Evolutionary conservation across 2,888 invertebrate genomes (phyloP), one percentile per base, ranked within the genome.

Genomic region (Aradus depressus): DNA sequence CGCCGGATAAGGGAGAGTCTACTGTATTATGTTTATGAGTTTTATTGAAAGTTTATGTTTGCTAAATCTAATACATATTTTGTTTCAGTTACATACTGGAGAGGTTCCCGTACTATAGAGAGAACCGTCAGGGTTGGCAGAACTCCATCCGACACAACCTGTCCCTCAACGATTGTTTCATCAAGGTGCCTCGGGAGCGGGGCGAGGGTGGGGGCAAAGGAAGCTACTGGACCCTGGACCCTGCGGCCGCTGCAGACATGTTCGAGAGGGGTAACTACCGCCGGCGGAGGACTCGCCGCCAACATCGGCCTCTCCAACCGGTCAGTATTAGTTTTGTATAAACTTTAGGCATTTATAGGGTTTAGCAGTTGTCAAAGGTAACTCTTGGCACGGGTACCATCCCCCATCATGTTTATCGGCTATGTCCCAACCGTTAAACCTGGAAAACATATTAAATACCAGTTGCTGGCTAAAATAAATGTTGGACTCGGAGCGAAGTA

Each of bases 41-140:
- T 31, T 12, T 10, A 31, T 8, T 12, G 31, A 31, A 31, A 31
- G 8, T 31, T 31, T 31, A 12, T 10, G 10, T 31, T 10, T 10
- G 8, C n/a, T 10, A 6, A 37, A 37, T n/a, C n/a, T n/a, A 37
- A 37, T 14, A 14, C 8, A 6, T 6, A 14, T 43, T 23, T 26
- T 14, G 4, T 32, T 98, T 96, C 72, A 96, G 97, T 69, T 98
- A 97, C 68, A 98, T 98, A 62, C 91, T 93, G 84, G 86, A 87
- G 48, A 77, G 95, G 59, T 98, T 98, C 69, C 92, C 93, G 0
- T 98, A 97, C 67, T 98, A 97, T 70, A 78, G 92, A 63, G 93
- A 96, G 66, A 92, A 96, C 71, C 96, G 96, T 65, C 97, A 97
- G 19, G 93, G 95, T 12, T 98, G 97, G 97, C 97, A 98, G 71